These are phyloP conservation scores for Diprion similis DNA, from an alignment of 1,140 invertebrate genomes.

Conservation along the genomic window DNA sequence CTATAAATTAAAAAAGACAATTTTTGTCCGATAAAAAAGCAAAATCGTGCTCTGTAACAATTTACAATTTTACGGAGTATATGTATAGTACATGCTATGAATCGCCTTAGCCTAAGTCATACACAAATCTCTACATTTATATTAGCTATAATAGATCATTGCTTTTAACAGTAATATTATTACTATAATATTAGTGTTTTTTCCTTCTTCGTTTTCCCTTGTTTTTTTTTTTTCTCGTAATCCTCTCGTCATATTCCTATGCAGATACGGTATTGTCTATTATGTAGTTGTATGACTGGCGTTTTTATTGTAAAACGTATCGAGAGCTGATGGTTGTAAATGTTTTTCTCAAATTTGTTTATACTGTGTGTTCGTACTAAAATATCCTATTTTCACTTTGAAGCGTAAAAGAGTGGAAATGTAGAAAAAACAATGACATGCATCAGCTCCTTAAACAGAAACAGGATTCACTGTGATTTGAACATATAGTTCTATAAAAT, in stretches of 20 bases:
- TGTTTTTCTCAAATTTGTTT: slow-evolving; percentile 10
- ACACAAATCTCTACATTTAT: slow-evolving; percentile 33
- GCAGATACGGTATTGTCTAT: slow-evolving; percentile 54
- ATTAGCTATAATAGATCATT: slow-evolving; percentile 30
- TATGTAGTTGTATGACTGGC: slow-evolving; percentile 41
- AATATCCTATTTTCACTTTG: not conserved
- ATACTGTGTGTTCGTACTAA: not conserved
- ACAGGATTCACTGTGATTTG: not conserved
- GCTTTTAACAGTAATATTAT: slow-evolving; percentile 33
- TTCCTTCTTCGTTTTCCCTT: slow-evolving; percentile 7
- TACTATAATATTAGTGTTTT: slow-evolving; percentile 30
- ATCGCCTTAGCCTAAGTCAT: slow-evolving; percentile 25
- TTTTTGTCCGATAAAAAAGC: not conserved
- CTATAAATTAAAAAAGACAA: not conserved
- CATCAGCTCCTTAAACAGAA: slow-evolving; percentile 17
- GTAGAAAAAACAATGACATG: not conserved
- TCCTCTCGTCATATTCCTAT: slow-evolving; percentile 25
- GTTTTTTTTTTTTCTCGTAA: slow-evolving; percentile 8
- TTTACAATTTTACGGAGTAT: not conserved
- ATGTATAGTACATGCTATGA: not conserved
- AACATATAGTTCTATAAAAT: not conserved
- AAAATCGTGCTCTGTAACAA: slow-evolving; percentile 3
- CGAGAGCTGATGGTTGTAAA: not conserved
- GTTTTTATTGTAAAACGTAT: slow-evolving; percentile 21
- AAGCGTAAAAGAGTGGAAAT: slow-evolving; percentile 5